Evolutionary conservation across 2,797 vertebrate species (phyloP).

Genomic region (Sternarchorhynchus goeldii): DNA sequence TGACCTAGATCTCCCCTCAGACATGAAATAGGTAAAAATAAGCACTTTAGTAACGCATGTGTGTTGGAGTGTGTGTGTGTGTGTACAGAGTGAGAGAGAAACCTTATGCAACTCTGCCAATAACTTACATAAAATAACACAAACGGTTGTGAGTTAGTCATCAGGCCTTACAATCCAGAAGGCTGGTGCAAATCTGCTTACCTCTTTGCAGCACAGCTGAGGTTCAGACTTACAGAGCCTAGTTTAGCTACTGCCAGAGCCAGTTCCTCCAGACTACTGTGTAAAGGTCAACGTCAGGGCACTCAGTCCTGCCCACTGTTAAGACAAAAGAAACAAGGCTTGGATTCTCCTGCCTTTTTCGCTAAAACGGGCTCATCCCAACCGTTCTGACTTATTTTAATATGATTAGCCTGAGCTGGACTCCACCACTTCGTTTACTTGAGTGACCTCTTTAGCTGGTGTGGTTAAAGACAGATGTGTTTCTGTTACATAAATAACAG

Average conservation of each 20-base stretch:
- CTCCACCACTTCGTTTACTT: no score
- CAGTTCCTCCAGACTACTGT: slow-evolving; percentile 22
- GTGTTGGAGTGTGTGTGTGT: slow-evolving; percentile 4
- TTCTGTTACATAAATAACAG: slow-evolving; percentile 7
- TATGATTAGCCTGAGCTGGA: no score
- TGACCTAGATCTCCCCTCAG: slow-evolving; percentile 36
- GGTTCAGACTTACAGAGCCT: slow-evolving; percentile 19
- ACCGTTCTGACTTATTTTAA: no score
- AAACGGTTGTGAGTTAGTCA: slow-evolving; percentile 56
- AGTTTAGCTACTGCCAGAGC: slow-evolving; percentile 30
- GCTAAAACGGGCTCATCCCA: not conserved
- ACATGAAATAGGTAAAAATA: slow-evolving; percentile 29
- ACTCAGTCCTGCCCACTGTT: slow-evolving; percentile 8
- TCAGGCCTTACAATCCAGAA: slow-evolving; percentile 51
- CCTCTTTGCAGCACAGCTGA: slow-evolving; percentile 34
- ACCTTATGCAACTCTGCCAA: slow-evolving; percentile 52
- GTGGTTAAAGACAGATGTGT: slow-evolving; percentile 19
- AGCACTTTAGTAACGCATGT: not conserved
- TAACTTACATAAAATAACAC: slow-evolving; percentile 56
- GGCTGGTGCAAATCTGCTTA: slow-evolving; percentile 43
- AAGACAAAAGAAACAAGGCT: not conserved
- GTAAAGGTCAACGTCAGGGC: slow-evolving; percentile 29
- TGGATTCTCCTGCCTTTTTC: not conserved
- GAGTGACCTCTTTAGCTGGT: not conserved
- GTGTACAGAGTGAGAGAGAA: slow-evolving; percentile 29